A percentile compares a stretch with the other conserved stretches of the same genome.
These are phyloP conservation scores for Metopia argyrocephala DNA, from an alignment of 2,888 invertebrate genomes.

Conservation along the genomic window DNA sequence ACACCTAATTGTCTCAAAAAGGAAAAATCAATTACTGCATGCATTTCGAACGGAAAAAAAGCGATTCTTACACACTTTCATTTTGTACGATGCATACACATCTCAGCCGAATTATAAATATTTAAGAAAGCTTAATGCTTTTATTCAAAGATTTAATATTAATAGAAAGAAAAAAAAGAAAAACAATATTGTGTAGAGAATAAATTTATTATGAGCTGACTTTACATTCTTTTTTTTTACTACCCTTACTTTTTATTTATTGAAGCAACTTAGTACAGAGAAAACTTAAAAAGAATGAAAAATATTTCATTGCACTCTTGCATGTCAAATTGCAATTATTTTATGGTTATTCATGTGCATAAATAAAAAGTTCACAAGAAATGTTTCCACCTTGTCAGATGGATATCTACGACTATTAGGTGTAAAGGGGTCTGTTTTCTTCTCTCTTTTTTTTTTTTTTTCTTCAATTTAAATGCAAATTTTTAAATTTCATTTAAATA, in stretches of 20 bases:
- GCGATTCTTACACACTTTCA: no score
- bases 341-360: neutral
- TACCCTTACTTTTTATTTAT: neutral
- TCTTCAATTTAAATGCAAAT: neutral
- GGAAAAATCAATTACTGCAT: no score
- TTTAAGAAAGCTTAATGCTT: no score
- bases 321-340: slow-evolving; percentile 44
- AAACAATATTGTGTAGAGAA: no score
- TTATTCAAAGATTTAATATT: no score
- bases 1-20: no score
- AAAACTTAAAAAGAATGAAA: no score
- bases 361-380: slow-evolving; percentile 8
- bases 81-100: no score
- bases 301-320: slow-evolving; percentile 46
- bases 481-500: no score
- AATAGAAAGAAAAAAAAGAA: no score
- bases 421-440: neutral
- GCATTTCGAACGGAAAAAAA: no score
- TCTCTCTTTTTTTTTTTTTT: neutral
- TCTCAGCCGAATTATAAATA: no score
- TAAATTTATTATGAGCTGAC: neutral
- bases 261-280: neutral
- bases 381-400: neutral
- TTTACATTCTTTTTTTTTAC: neutral
- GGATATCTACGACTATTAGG: neutral